phyloP scores from a whole-genome alignment of 1,140 invertebrate species.

The Gonatopus flavifemur region DNA sequence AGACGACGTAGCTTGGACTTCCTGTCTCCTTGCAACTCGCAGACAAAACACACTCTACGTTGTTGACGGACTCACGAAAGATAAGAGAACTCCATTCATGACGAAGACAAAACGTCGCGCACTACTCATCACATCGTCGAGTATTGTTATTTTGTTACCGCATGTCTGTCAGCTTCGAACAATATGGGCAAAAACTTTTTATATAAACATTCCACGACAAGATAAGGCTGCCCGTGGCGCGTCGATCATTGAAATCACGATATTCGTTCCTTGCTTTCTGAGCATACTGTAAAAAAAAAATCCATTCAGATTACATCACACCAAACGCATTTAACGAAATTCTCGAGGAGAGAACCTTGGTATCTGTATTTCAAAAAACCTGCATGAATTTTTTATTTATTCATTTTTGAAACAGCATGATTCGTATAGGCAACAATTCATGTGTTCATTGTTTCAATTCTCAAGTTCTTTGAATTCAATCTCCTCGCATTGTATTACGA shows the following conservation, averaged over 20 bases:
- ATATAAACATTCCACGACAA: slow-evolving; percentile 42
- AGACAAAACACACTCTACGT: slow-evolving; percentile 45
- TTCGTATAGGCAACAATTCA: no score
- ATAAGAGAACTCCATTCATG: slow-evolving; percentile 57
- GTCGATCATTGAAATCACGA: neutral
- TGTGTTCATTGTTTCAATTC: no score
- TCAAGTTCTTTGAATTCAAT: no score
- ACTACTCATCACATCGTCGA: slow-evolving; percentile 10
- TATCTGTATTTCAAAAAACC: no score
- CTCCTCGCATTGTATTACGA: no score
- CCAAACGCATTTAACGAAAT: no score
- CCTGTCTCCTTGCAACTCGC: slow-evolving; percentile 54
- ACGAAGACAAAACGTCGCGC: slow-evolving; percentile 52
- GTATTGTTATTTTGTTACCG: slow-evolving; percentile 21
- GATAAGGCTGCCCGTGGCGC: slow-evolving; percentile 24
- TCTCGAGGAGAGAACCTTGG: no score
- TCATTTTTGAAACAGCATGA: no score
- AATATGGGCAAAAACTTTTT: slow-evolving; percentile 39
- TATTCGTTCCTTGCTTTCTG: slow-evolving; percentile 14
- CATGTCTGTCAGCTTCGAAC: slow-evolving; percentile 20
- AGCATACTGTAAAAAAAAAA: slow-evolving; percentile 18
- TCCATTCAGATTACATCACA: no score
- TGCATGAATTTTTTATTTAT: no score
- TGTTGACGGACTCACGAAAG: slow-evolving; percentile 52
- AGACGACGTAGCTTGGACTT: slow-evolving; percentile 50